Base-by-base conservation (phyloP, 2,888 invertebrate genomes). In the Catonia carolina region DNA sequence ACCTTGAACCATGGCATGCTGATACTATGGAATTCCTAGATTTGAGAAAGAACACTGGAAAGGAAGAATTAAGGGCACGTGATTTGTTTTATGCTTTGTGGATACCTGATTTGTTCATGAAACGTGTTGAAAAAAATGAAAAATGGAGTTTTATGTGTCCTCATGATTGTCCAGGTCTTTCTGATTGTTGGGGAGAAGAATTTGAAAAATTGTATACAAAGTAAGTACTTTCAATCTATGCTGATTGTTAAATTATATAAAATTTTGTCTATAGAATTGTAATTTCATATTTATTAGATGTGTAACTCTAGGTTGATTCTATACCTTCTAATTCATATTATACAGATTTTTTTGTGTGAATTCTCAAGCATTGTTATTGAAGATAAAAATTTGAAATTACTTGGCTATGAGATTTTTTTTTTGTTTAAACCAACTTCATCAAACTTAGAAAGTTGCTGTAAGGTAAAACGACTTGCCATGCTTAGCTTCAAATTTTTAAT, bases 71-170 rank as follows among this genome's bases (percentile, higher is more conserved):
- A 35, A 79, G 98, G 42, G 97, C 98, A 0, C 79, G 98, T 53
- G 98, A 99, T 73, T 75, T 99, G 35, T 99, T 98, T 73, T 97
- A 92, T 72, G 98, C 91, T 0, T 72, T 99, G 23, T 99, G 99
- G 98, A 91, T 99, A 64, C 95, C 98, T 0, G 98, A 99, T 76
- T 78, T 99, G 56, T 99, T 99, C 72, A 99, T 99, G 99, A 83
- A 87, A 71, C 81, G 99, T 50, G 92, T 94, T 0, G 87, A 94
- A 71, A 77, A 78, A 2, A 82, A 96, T 72, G 85, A 76, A 61
- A 78, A 81, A 51, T 99, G 99, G 99, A 89, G 91, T 52, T 75
- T 99, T 14, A 97, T 99, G 97, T 99, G 98, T 70, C 98, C 99
- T 0, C 85, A 90, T 69, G 86, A 92, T 69, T 87, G 87, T 65